Conservation (phyloP, 2,113 vertebrate genomes). For the Dermatemys mawii region DNA sequence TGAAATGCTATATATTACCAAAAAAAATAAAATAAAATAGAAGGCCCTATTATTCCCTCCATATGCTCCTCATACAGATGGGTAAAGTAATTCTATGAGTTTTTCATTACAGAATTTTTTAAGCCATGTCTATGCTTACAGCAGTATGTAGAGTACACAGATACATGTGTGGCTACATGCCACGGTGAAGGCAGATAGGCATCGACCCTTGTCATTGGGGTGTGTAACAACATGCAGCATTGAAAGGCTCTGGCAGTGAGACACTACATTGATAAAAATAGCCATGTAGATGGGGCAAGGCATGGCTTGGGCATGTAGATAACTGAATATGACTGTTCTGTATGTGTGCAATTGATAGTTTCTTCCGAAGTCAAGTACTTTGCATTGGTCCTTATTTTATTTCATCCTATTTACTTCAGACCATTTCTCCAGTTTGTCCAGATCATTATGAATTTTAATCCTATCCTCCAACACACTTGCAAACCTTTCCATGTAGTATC, state of each 20-base stretch:
- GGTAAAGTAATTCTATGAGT: not conserved
- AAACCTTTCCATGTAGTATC: not conserved
- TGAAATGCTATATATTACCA: not conserved
- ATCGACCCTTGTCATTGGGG: not conserved
- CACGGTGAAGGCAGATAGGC: not conserved
- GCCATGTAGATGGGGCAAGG: not conserved
- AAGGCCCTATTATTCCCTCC: accelerated
- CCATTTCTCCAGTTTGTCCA: too few relatives aligned
- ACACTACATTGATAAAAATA: not conserved
- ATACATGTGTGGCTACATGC: not conserved
- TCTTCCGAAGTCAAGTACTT: too few relatives aligned
- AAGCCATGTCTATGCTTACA: not conserved
- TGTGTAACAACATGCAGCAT: not conserved
- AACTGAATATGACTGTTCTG: not conserved
- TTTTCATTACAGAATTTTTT: accelerated
- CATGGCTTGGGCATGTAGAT: not conserved
- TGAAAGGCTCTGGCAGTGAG: not conserved
- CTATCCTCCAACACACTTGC: too few relatives aligned
- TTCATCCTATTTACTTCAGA: too few relatives aligned
- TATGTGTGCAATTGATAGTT: too few relatives aligned
- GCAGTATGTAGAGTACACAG: not conserved
- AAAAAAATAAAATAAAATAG: not conserved
- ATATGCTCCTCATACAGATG: not conserved
- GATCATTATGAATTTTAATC: too few relatives aligned
- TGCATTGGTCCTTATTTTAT: too few relatives aligned